Evolutionary conservation across 2,888 invertebrate genomes (phyloP), one percentile per base, ranked within the genome.

Genomic region (Podotricha telesiphe): DNA sequence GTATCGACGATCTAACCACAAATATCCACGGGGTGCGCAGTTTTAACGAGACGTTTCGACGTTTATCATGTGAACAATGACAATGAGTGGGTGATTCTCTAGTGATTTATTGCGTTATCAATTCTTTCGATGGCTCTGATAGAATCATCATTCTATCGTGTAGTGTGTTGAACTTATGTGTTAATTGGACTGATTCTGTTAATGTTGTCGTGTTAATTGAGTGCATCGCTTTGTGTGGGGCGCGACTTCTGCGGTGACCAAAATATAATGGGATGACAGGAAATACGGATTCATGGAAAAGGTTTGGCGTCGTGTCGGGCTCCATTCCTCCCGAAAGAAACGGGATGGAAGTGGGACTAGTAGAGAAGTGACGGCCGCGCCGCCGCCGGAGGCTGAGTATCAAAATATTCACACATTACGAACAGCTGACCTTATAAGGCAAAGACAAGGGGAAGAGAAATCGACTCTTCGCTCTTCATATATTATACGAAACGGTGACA

Each of bases 311-410:
- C 87, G 93, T 77, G 93, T 93, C 77, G 93, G 93, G 84, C 93
- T 93, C 87, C 93, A 93, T 89, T 93, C 93, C 89, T 93, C 93
- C 86, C 93, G 93, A 68, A 93, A 93, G 86, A 93, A 93, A 89
- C 91, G 93, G 89, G 93, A 93, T 87, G 93, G 93, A 88, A 93
- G 92, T 80, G 93, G 92, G 74, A 88, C 91, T 77, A 92, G 92
- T 79, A 84, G 79, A 75, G 91, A 93, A 86, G 89, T 86, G 83
- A 86, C 88, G 75, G 76, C 87, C 75, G 76, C 86, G 40, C 84
- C 86, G 63, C 91, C 89, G 34, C 88, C 79, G 17, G 93, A 93
- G 74, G 91, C 86, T n/a, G 93, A 93, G 76, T 93, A 93, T 72
- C 93, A 93, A 83, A 93, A 93, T 73, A 93, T 93, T 75, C 93